Evolutionary conservation across 1,140 invertebrate genomes (phyloP).

Genomic region (Trichogramma pretiosum): DNA sequence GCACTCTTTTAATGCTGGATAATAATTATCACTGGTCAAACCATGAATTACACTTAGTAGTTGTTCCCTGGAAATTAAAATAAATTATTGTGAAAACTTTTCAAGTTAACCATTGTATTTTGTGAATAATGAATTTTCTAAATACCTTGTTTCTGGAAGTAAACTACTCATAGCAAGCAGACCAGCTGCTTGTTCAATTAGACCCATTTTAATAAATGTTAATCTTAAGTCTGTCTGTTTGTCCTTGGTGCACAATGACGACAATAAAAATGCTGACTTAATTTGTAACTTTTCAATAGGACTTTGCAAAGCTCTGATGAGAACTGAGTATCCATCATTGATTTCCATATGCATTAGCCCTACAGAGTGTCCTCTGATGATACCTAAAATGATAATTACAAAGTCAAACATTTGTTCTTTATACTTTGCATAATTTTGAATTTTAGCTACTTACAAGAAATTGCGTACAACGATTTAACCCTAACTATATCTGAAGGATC

Average conservation of each 20-base stretch:
- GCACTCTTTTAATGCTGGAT: conserved; percentile 44
- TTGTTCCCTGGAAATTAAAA: conserved; percentile 45
- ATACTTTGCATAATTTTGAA: neutral
- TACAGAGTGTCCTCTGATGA: conserved; percentile 51
- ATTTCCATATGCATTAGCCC: conserved; percentile 52
- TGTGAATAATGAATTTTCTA: conserved; percentile 9
- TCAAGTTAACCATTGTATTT: conserved; percentile 1
- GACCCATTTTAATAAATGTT: conserved; percentile 49
- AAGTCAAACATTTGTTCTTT: neutral
- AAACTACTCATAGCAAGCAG: conserved; percentile 41
- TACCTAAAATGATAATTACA: conserved; percentile 42
- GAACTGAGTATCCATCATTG: conserved; percentile 53
- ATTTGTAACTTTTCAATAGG: conserved; percentile 54
- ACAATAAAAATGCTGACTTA: conserved; percentile 62
- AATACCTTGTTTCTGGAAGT: conserved; percentile 37
- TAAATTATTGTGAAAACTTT: neutral
- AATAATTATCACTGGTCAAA: conserved; percentile 42
- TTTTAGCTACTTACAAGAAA: conserved; percentile 56
- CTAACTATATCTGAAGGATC: conserved; percentile 51
- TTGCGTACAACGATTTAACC: conserved; percentile 63
- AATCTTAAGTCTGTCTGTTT: conserved; percentile 48
- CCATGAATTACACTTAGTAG: conserved; percentile 45
- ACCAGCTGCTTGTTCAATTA: conserved; percentile 49
- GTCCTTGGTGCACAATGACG: conserved; percentile 49
- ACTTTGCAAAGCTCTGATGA: conserved; percentile 53